Evolutionary conservation across 2,888 invertebrate genomes (phyloP), one percentile per base, ranked within the genome.

Genomic region (Philonicus albiceps): DNA sequence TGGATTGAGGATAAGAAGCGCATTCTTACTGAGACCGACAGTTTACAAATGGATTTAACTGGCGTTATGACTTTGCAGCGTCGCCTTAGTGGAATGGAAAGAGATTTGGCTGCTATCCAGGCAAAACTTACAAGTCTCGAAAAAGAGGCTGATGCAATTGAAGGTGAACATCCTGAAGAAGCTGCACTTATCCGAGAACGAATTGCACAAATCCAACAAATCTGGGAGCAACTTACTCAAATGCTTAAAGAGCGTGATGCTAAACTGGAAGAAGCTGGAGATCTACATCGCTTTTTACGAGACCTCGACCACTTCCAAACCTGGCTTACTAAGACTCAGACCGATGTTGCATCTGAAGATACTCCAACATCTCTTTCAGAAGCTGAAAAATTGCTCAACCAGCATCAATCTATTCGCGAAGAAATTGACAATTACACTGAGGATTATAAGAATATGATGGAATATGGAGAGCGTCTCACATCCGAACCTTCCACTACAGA

Each of bases 1-100:
- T 99, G 99, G 99, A 99, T 99, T 92, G 98, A 99, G 92, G 99
- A 99, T 93, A 99, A 99, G 94, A 98, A 98, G 91, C 96, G 99
- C 90, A 97, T 99, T 89, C 94, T 99, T 75, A 99, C 99, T 90
- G 98, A 98, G 90, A 99, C 99, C 4, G 99, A 99, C 92, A 98
- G 98, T 90, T 93, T 99, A 90, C 98, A 99, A 93, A 99, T 99
- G 97, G 99, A 99, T 92, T 95, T 99, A 90, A 98, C 97, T 86
- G 97, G 97, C 89, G 98, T 99, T 73, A 99, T 99, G 99, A 99
- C 99, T 0, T 94, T 99, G 49, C 97, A 99, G 92, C 95, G 99
- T 86, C 96, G 99, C 85, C 94, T 99, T 49, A 98, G 98, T 89
- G 98, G 99, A 88, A 99, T 99, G 98, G 99, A 99, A 93, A 95